These are phyloP conservation scores for Daboia siamensis DNA, from an alignment of 2,113 vertebrate genomes.

Conservation along the genomic window DNA sequence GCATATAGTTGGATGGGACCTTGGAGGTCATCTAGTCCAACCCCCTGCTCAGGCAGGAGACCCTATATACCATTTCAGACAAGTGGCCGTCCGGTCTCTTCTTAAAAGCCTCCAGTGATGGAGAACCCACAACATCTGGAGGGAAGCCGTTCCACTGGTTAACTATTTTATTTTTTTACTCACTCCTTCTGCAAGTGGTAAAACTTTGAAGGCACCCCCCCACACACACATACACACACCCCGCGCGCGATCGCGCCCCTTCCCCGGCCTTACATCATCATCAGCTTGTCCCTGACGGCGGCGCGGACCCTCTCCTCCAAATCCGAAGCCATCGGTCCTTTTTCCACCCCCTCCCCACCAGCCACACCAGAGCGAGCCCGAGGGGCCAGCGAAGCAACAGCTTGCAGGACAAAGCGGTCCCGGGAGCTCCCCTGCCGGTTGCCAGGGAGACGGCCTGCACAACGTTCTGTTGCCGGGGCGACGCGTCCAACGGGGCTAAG, in stretches of 20 bases:
- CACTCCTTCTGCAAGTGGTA: background rate
- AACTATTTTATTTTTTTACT: too few species aligned
- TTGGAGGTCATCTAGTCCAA: too few species aligned
- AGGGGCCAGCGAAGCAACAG: background rate
- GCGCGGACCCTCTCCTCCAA: constrained; percentile 48
- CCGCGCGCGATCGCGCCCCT: too few species aligned
- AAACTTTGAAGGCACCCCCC: background rate
- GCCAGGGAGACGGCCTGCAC: constrained; percentile 23
- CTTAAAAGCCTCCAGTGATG: too few species aligned
- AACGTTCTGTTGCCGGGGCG: constrained; percentile 31
- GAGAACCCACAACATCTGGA: too few species aligned
- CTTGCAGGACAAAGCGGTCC: background rate
- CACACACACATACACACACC: too few species aligned
- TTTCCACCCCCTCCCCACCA: too few species aligned
- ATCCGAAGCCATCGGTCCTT: constrained; percentile 33
- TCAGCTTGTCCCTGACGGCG: constrained; percentile 49
- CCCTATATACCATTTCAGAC: too few species aligned
- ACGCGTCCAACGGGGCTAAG: background rate
- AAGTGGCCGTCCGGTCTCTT: too few species aligned
- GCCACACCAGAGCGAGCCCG: background rate
- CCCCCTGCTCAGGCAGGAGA: too few species aligned
- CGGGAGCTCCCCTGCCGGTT: background rate
- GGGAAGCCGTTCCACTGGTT: too few species aligned
- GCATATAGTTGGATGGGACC: too few species aligned
- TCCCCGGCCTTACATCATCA: constrained; percentile 14